phyloP scores from a whole-genome alignment of 2,888 invertebrate genomes.

The Orthonevra nobilis region DNA sequence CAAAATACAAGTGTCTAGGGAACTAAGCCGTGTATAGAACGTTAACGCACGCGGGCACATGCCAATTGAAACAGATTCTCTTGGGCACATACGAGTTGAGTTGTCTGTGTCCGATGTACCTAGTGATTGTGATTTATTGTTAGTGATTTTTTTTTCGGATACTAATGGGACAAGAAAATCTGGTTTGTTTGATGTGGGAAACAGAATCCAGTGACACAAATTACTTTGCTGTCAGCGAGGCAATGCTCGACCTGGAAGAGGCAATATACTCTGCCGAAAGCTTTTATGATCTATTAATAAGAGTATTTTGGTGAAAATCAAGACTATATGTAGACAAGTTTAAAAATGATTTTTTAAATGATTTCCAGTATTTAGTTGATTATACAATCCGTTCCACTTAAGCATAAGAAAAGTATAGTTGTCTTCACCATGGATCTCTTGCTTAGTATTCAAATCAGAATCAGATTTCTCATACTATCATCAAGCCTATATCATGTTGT shows the following conservation, averaged over 20 bases:
- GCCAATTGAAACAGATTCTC: conserved; percentile 2
- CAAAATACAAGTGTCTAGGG: neutral
- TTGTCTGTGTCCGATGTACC: neutral
- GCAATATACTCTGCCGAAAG: neutral
- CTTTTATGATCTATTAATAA: neutral
- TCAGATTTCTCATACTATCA: too few species aligned
- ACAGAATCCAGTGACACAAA: neutral
- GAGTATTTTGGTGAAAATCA: neutral
- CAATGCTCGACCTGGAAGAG: neutral
- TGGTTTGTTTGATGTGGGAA: neutral
- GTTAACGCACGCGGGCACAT: neutral
- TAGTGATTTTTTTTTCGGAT: too few species aligned
- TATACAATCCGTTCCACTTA: too few species aligned
- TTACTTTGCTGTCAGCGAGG: neutral
- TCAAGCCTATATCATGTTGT: too few species aligned
- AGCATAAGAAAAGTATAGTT: too few species aligned
- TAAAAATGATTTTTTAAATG: too few species aligned
- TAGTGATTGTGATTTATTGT: too few species aligned
- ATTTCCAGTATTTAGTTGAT: too few species aligned
- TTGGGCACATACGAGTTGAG: neutral
- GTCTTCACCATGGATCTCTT: too few species aligned
- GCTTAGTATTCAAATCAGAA: too few species aligned
- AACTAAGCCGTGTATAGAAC: neutral
- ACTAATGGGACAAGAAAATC: neutral
- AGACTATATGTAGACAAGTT: too few species aligned